These are phyloP conservation scores for Bemisia tabaci DNA, from an alignment of 1,140 invertebrate genomes.

Conservation along the genomic window DNA sequence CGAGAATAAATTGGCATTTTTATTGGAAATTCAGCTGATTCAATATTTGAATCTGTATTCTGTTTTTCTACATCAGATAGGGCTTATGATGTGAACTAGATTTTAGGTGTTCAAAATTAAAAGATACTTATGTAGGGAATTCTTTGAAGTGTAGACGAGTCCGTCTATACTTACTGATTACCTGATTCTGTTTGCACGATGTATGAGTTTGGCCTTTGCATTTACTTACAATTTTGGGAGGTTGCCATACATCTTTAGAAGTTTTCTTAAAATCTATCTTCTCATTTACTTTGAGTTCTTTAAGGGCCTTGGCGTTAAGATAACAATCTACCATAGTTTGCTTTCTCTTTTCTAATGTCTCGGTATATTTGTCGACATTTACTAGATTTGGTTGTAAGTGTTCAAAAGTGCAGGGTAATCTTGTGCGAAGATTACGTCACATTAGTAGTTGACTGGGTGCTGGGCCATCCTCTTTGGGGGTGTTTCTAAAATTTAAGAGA, in stretches of 20 bases:
- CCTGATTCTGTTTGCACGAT: neutral
- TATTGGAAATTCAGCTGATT: too few species aligned
- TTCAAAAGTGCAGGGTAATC: neutral
- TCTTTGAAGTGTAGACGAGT: neutral
- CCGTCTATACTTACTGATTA: neutral
- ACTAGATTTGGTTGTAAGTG: neutral
- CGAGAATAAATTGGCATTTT: too few species aligned
- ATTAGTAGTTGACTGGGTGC: neutral
- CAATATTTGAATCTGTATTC: too few species aligned
- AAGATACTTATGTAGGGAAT: neutral
- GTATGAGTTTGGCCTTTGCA: neutral
- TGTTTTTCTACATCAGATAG: too few species aligned
- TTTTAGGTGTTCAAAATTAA: neutral
- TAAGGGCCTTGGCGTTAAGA: neutral
- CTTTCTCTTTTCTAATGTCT: neutral
- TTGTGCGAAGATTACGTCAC: neutral
- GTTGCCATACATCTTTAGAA: neutral
- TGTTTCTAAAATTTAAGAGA: slow-evolving; percentile 8
- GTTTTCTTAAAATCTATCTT: neutral
- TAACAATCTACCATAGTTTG: neutral
- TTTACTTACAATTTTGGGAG: neutral
- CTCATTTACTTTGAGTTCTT: neutral
- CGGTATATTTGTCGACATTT: neutral
- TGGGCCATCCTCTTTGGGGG: neutral
- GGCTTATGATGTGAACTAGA: too few species aligned